A percentile compares a stretch with the other conserved stretches of the same genome.
Conservation (phyloP, 2,113 vertebrate genomes). For the Montifringilla adamsi region DNA sequence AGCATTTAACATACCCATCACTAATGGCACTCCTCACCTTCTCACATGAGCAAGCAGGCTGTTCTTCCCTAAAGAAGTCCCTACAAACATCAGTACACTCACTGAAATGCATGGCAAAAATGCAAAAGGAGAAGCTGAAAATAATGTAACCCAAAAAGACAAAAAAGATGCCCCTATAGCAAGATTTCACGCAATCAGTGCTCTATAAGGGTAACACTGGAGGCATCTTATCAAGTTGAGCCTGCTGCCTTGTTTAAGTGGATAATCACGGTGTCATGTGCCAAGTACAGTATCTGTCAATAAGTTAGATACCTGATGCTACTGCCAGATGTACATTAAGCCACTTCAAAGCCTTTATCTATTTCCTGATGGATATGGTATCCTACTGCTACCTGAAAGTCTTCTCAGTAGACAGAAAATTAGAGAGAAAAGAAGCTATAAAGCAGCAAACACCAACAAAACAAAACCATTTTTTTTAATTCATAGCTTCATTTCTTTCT, state of each 20-base stretch:
- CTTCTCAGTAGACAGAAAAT: background rate
- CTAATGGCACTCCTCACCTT: background rate
- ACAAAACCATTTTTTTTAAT: background rate
- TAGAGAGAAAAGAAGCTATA: background rate
- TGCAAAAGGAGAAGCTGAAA: background rate
- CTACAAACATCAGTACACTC: background rate
- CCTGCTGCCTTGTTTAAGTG: background rate
- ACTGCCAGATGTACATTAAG: background rate
- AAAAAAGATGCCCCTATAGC: background rate
- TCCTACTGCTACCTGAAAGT: background rate
- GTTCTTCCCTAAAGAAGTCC: background rate
- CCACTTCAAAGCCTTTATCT: background rate
- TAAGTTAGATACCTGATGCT: background rate
- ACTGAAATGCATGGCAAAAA: background rate
- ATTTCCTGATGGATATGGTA: background rate
- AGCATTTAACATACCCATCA: background rate
- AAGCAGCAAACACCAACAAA: background rate
- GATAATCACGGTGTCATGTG: background rate
- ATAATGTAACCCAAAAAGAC: background rate
- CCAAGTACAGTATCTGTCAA: background rate
- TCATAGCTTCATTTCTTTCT: background rate
- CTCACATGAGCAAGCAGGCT: background rate
- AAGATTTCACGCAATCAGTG: background rate
- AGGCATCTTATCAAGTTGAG: background rate
- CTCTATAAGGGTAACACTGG: accelerated